phyloP scores from a whole-genome alignment of 2,797 vertebrate genomes.

The Tiaroga cobitis region DNA sequence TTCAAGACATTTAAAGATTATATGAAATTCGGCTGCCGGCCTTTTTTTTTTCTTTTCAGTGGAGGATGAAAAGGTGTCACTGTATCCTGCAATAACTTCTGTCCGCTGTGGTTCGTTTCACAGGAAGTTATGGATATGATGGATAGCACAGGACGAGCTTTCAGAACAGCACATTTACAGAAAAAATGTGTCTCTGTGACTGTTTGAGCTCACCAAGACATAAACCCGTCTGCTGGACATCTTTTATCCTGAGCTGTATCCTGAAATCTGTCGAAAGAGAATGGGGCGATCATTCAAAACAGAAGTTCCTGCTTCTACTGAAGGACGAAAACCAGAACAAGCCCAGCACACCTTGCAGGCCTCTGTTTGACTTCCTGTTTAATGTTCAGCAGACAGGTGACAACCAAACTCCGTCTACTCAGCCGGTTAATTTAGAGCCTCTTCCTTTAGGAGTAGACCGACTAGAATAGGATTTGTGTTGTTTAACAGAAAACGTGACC shows the following conservation, averaged over 20 bases:
- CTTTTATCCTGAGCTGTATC: slow-evolving; percentile 61
- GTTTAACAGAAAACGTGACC: slow-evolving; percentile 35
- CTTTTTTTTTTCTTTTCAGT: slow-evolving; percentile 54
- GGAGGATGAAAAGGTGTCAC: slow-evolving; percentile 65
- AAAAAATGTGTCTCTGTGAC: slow-evolving; percentile 45
- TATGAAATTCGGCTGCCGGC: slow-evolving; percentile 33
- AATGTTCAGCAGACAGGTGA: slow-evolving; percentile 56
- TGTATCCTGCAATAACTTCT: slow-evolving; percentile 37
- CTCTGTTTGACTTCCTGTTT: slow-evolving; percentile 61
- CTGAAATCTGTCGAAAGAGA: slow-evolving; percentile 59
- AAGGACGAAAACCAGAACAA: slow-evolving; percentile 58
- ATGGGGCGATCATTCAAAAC: slow-evolving; percentile 64
- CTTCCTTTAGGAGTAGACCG: slow-evolving; percentile 30
- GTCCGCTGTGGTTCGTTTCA: slow-evolving; percentile 39
- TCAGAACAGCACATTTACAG: slow-evolving; percentile 26
- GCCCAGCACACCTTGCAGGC: slow-evolving; percentile 42
- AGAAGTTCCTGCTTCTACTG: slow-evolving; percentile 55
- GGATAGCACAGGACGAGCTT: slow-evolving; percentile 54
- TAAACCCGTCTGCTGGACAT: slow-evolving; percentile 58
- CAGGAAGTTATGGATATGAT: slow-evolving; percentile 62
- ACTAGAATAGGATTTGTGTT: slow-evolving; percentile 28
- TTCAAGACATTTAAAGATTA: slow-evolving; percentile 50
- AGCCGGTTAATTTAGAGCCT: slow-evolving; percentile 33
- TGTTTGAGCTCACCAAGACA: slow-evolving; percentile 62
- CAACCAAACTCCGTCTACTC: slow-evolving; percentile 28